Base-by-base conservation (phyloP, 1,140 invertebrate genomes). In the Carcinoscorpius rotundicauda region DNA sequence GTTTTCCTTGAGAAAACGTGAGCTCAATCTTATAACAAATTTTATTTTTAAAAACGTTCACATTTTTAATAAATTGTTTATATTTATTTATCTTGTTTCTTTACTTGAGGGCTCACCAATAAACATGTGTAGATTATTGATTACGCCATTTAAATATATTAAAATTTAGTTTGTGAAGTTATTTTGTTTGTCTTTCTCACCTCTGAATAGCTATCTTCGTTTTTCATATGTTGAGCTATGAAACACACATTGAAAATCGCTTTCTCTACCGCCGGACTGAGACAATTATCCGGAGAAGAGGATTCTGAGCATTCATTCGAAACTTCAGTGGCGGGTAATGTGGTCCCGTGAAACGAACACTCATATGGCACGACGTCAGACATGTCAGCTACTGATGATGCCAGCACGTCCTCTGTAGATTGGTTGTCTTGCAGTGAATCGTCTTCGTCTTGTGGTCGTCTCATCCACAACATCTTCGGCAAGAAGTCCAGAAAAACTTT, bases 231-330 rank as follows among this genome's bases (percentile, higher is more conserved):
- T 72, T 94, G 90, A 3, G 91, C 91, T 65, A 96, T 94, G 77
- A 94, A 95, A n/a, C 91, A 83, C 52, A 95, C 89, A 75, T 91
- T 91, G 76, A 93, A 89, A 74, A 91, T 93, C 4, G 91, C 91
- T 66, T 86, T 85, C 78, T 94, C 90, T 52, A 94, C 85, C 75
- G 90, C 88, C 0, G 87, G 85, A 87, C 53, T 8, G 53, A 55
- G 53, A 8, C 53, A 8, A 6, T 55, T 55, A 6, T 55, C 53
- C 6, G 53, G 6, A n/a, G 53, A 55, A 55, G 6, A 8, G 3
- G n/a, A 6, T 55, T 55, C 1, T 6, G 53, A 55, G 29, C 29
- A 29, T 29, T 29, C 29, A 29, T 29, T 2, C 29, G 29, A 29
- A 29, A 29, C 29, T n/a, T 55, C 53, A 6, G n/a, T 6, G n/a